Conservation (phyloP, 2,797 vertebrate species). For the Urosaurus nigricauda region DNA sequence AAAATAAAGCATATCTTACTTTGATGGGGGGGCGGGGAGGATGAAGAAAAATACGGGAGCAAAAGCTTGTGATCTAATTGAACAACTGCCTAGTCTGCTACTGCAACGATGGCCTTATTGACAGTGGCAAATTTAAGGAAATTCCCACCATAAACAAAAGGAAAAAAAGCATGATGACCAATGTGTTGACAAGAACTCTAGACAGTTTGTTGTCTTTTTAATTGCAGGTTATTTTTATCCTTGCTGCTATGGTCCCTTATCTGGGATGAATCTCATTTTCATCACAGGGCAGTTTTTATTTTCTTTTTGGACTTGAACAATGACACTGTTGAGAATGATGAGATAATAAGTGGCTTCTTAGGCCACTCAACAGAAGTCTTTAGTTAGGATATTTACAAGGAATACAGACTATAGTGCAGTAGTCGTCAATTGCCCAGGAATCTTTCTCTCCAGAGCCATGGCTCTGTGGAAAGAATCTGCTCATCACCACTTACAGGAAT, state of each 20-base stretch:
- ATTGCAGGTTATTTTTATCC: constrained; percentile 34
- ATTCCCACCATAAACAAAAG: constrained; percentile 5
- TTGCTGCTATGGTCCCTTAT: constrained; percentile 44
- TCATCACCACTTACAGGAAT: constrained; percentile 67
- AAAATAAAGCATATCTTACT: too few relatives aligned
- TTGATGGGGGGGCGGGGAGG: too few relatives aligned
- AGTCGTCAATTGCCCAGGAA: constrained; percentile 55
- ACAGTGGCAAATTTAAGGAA: not conserved
- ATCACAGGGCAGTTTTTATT: constrained; percentile 46
- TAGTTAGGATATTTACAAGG: constrained; percentile 71
- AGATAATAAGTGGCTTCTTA: constrained; percentile 70
- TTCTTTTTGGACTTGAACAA: constrained; percentile 67
- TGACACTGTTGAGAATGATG: constrained; percentile 66
- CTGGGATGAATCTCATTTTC: constrained; percentile 43
- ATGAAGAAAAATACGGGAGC: too few relatives aligned
- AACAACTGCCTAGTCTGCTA: not conserved
- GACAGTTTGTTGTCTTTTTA: not conserved
- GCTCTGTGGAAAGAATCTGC: constrained; percentile 71
- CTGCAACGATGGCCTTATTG: not conserved
- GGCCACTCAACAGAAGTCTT: constrained; percentile 69
- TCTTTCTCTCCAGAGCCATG: constrained; percentile 15
- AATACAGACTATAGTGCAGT: constrained; percentile 60
- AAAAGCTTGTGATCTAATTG: too few relatives aligned
- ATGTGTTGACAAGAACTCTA: not conserved
- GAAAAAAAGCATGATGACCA: not conserved